Evolutionary conservation across 37 sponge, comb jelly and placozoan genomes (phyloP).

Genomic region (Lycopodina hypogea): DNA sequence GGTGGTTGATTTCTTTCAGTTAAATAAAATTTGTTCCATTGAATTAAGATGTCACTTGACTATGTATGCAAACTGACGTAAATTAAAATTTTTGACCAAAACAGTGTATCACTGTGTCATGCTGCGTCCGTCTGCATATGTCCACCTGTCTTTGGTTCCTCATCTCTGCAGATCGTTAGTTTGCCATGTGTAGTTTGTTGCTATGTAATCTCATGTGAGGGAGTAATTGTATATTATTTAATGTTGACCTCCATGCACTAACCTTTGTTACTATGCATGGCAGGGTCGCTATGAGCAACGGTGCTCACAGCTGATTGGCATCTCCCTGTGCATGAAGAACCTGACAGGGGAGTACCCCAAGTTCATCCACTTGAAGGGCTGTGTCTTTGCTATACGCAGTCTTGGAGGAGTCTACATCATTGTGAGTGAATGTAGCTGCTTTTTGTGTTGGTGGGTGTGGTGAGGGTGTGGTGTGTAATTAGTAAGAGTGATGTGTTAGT

Average conservation of each 20-base stretch:
- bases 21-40: too few relatives aligned
- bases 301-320: constrained; percentile 54
- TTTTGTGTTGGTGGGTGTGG: constrained; percentile 7
- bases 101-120: too few relatives aligned
- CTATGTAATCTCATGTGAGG: too few relatives aligned
- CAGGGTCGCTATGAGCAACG: constrained; percentile 44
- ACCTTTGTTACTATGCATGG: background rate
- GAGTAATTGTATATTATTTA: too few relatives aligned
- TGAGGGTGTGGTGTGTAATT: background rate
- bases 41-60: too few relatives aligned
- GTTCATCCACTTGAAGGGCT: constrained; percentile 26
- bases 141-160: too few relatives aligned
- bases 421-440: constrained; percentile 25
- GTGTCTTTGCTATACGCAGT: constrained; percentile 31
- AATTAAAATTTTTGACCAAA: too few relatives aligned
- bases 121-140: too few relatives aligned
- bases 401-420: constrained; percentile 48
- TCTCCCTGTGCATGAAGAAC: constrained; percentile 25
- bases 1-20: too few relatives aligned
- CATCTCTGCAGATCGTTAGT: too few relatives aligned
- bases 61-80: too few relatives aligned
- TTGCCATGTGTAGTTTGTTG: too few relatives aligned
- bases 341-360: constrained; percentile 39
- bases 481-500: background rate
- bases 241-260: background rate